Evolutionary conservation across 2,113 vertebrate species (phyloP), one percentile per base, ranked within the genome.

Genomic region (Scomber japonicus): DNA sequence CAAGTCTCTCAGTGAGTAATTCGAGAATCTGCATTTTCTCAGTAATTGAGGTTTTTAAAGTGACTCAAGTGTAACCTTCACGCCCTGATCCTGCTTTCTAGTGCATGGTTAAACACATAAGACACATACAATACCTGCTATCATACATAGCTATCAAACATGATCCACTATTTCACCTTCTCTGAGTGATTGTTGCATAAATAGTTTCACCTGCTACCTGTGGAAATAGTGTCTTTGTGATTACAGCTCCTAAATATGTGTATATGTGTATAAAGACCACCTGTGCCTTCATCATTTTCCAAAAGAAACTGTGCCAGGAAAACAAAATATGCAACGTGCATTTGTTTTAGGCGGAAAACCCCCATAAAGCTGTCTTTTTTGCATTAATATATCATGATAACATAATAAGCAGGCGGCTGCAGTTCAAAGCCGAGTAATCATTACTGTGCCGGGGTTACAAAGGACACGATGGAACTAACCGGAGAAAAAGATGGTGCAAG

Each of bases 341-440:
- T 80, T 78, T 19, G 63, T 77, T 82, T 89, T 65, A 82, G 75
- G 66, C 65, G 87, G 85, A 87, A 90, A 90, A 72, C 44, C 51
- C 78, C 83, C 46, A 76, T 83, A 80, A 83, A 88, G 61, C 71
- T 85, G 64, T 82, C 60, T 73, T 76, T 82, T 78, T 57, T 68
- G 44, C 77, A 68, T 82, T 60, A 85, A 85, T 90, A 73, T 54
- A 84, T 81, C 81, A 84, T 84, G 75, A 87, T 83, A 82, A 75
- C 79, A 82, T 92, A 88, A 91, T 88, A 75, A 89, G 77, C 54
- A 82, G 78, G 79, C 24, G 11, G 79, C 54, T 50, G 3, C 1
- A n/a, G 69, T 85, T 88, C 78, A 87, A 80, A 92, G 84, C 14
- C 17, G 2, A 76, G 70, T 72, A 72, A 78, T 70, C 69, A 68